Base-by-base conservation (phyloP, 1,140 invertebrate genomes). In the Cydia pomonella region DNA sequence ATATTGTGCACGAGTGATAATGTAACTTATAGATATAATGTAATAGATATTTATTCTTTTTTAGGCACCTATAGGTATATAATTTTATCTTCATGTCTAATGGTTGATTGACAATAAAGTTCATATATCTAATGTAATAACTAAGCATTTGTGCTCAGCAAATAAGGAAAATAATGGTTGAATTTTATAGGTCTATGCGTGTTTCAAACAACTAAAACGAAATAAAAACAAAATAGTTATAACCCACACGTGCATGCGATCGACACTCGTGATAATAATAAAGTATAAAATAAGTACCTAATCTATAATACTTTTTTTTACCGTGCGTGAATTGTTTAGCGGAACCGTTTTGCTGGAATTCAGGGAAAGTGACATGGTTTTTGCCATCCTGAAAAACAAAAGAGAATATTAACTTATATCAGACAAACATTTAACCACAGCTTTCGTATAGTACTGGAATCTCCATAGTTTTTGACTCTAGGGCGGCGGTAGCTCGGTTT, bases 321-420 rank as follows among this genome's bases (percentile, higher is more conserved):
- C 97, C 97, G 94, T 97, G 95, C 85, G 96, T 95, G 93, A 97
- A 96, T 92, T 97, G 95, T 94, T 97, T 97, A 25, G 96, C 96
- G 82, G 96, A 96, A 85, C 96, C 96, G 84, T 97, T 97, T 93
- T 97, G 96, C 92, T 97, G 96, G 86, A 97, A 96, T 93, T 97
- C 96, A 16, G 96, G 96, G 92, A 97, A 97, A 89, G 96, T 97
- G 66, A 97, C 97, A 92, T 97, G 96, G 90, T 97, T 97, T 93
- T 97, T 97, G 74, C 96, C 96, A 89, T 96, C 95, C 96, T 96
- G 88, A 74, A 94, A 94, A 77, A 86, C n/a, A 72, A 79, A 72
- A 84, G 78, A 44, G 41, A 64, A 78, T 59, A 38, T 3, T 38
- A 23, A 29, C 50, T 18, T 23, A 18, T 27, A 63, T 27, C 12